Evolutionary conservation across 2,797 vertebrate genomes (phyloP).

Genomic region (Anguilla anguilla): DNA sequence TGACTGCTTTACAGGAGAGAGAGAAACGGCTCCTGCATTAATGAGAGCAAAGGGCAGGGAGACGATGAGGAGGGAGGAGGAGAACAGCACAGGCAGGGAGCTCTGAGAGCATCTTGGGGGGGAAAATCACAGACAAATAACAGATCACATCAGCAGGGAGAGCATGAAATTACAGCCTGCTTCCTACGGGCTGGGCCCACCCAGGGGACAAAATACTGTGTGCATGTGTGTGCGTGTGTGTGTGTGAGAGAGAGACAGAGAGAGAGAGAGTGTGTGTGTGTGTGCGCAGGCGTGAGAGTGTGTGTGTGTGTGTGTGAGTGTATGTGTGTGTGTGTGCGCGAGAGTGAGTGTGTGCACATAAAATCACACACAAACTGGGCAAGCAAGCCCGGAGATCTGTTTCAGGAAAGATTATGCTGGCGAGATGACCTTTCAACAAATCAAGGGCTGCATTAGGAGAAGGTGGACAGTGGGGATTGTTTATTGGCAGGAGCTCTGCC

Average conservation of each 20-base stretch:
- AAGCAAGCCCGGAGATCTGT: not conserved
- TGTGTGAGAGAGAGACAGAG: not conserved
- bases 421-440: constrained; percentile 29
- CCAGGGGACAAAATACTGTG: constrained; percentile 17
- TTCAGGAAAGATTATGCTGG: constrained; percentile 22
- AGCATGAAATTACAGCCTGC: constrained; percentile 52
- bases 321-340: not conserved
- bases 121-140: not conserved
- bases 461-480: not conserved
- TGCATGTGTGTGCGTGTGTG: not conserved
- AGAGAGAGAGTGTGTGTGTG: no score
- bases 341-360: not conserved
- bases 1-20: not conserved
- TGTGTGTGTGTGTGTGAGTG: not conserved
- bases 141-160: constrained; percentile 45
- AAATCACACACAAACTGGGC: not conserved
- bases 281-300: not conserved
- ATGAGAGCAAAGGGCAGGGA: constrained; percentile 45
- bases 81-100: not conserved
- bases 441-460: constrained; percentile 22
- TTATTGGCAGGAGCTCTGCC: not conserved
- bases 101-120: constrained; percentile 3
- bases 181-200: constrained; percentile 33
- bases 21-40: constrained; percentile 1
- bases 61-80: not conserved